Evolutionary conservation across 2,888 invertebrate genomes (phyloP).

Genomic region (Synanthedon formicaeformis): DNA sequence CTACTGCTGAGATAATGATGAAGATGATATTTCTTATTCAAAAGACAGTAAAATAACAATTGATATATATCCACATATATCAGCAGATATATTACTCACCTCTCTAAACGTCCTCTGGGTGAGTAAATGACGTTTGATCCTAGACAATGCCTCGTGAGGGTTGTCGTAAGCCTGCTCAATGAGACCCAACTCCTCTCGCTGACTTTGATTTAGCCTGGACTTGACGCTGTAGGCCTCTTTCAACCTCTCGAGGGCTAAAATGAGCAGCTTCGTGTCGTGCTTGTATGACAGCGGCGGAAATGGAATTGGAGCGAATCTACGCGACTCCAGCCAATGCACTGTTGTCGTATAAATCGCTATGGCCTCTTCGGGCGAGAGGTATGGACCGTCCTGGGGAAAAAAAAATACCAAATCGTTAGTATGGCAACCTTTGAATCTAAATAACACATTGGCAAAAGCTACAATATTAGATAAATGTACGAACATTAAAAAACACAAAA

Average conservation of each 20-base stretch:
- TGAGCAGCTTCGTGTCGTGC: slow-evolving; percentile 98
- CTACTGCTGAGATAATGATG: too few species aligned
- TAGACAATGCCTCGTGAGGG: slow-evolving; percentile 98
- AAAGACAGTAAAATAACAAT: too few species aligned
- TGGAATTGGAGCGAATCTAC: slow-evolving; percentile 98
- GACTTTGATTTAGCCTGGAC: slow-evolving; percentile 96
- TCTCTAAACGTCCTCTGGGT: slow-evolving; percentile 99
- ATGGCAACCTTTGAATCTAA: not conserved
- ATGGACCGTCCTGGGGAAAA: slow-evolving; percentile 87
- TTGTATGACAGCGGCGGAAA: slow-evolving; percentile 99
- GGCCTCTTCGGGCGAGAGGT: slow-evolving; percentile 99
- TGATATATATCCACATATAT: too few species aligned
- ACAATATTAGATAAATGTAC: too few species aligned
- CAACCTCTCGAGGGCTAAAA: slow-evolving; percentile 93
- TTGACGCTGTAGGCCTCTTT: slow-evolving; percentile 99
- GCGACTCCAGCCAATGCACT: slow-evolving; percentile 99
- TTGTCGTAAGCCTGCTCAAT: slow-evolving; percentile 99
- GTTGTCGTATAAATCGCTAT: slow-evolving; percentile 99
- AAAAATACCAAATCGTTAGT: not conserved
- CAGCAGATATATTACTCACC: slow-evolving; percentile 51
- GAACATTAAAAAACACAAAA: too few species aligned
- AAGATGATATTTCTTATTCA: too few species aligned
- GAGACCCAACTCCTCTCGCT: slow-evolving; percentile 96
- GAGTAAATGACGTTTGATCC: slow-evolving; percentile 98
- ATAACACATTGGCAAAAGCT: too few species aligned